Percentiles rank a stretch among this genome's conserved stretches.
These are phyloP conservation scores for Lapara coniferarum DNA, from an alignment of 2,888 invertebrate genomes.

Conservation along the genomic window DNA sequence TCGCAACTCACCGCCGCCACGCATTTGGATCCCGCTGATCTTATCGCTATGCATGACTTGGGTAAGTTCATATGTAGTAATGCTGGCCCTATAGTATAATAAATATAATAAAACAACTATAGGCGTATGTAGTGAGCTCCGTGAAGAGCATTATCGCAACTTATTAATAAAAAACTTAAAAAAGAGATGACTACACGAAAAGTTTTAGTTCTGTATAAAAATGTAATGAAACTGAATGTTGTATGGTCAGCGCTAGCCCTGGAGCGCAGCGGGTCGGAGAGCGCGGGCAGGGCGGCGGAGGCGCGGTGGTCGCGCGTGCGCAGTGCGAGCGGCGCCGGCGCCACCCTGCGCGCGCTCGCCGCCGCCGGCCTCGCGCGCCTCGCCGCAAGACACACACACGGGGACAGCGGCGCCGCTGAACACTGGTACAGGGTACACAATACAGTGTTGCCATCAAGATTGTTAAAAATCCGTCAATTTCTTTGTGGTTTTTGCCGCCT, in stretches of 20 bases:
- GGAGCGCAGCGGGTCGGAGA: slow-evolving; percentile 54
- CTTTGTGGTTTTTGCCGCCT: no score
- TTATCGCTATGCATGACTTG: slow-evolving; percentile 68
- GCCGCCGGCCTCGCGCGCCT: slow-evolving; percentile 69
- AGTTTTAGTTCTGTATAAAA: background rate
- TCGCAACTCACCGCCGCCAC: slow-evolving; percentile 64
- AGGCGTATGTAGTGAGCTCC: no score
- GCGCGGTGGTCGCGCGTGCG: slow-evolving; percentile 64
- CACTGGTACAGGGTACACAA: slow-evolving; percentile 57
- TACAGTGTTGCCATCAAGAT: no score
- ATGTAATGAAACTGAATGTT: background rate
- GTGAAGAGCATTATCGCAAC: no score
- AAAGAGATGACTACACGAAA: background rate
- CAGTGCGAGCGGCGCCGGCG: slow-evolving; percentile 58
- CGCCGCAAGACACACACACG: slow-evolving; percentile 32
- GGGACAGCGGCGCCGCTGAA: slow-evolving; percentile 61
- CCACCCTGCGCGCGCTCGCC: slow-evolving; percentile 66
- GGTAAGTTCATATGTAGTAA: slow-evolving; percentile 44
- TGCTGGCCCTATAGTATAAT: no score
- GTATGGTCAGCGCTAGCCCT: slow-evolving; percentile 57
- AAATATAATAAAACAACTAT: no score
- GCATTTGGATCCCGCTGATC: slow-evolving; percentile 73
- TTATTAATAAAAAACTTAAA: background rate
- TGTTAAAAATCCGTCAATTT: no score
- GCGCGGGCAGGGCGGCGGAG: slow-evolving; percentile 48